phyloP scores from a whole-genome alignment of 2,113 vertebrate species.

The Pao palembangensis region DNA sequence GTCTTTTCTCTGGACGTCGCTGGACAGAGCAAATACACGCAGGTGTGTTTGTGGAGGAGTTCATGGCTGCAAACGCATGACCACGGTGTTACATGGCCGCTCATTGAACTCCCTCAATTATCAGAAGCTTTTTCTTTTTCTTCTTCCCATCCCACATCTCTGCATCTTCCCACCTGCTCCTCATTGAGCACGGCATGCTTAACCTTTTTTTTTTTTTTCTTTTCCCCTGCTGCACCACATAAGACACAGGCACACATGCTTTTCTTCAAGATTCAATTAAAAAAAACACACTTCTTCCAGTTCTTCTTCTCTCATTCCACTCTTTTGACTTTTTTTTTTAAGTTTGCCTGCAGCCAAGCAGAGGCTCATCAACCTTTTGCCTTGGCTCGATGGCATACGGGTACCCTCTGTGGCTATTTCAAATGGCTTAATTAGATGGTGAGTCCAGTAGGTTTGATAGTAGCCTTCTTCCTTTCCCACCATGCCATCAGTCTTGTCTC shows the following conservation, averaged over 20 bases:
- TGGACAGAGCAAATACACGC: constrained; percentile 1
- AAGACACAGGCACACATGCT: constrained; percentile 46
- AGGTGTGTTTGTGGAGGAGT: constrained; percentile 3
- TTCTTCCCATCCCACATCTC: constrained; percentile 38
- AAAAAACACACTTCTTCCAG: constrained; percentile 43
- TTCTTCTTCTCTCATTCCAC: constrained; percentile 22
- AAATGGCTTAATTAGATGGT: constrained; percentile 80
- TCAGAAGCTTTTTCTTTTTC: constrained; percentile 39
- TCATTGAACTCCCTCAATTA: constrained; percentile 62
- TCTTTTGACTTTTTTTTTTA: constrained; percentile 69
- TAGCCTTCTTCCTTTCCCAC: constrained; percentile 17
- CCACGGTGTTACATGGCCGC: constrained; percentile 34
- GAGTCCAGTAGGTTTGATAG: constrained; percentile 55
- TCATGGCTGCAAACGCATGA: background rate
- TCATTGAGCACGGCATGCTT: constrained; percentile 54
- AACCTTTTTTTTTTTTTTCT: constrained; percentile 49
- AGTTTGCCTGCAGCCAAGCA: constrained; percentile 68
- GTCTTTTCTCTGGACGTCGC: background rate
- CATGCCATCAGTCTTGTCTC: background rate
- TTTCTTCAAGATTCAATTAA: constrained; percentile 63
- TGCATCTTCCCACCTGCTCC: constrained; percentile 57
- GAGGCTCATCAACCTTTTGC: constrained; percentile 72
- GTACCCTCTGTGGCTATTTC: constrained; percentile 77
- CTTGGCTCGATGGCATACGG: constrained; percentile 75
- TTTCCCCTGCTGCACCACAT: constrained; percentile 54